Percentiles rank a stretch among this genome's conserved stretches.
These are phyloP conservation scores for Pogona vitticeps DNA, from an alignment of 2,113 vertebrate genomes.

Conservation along the genomic window DNA sequence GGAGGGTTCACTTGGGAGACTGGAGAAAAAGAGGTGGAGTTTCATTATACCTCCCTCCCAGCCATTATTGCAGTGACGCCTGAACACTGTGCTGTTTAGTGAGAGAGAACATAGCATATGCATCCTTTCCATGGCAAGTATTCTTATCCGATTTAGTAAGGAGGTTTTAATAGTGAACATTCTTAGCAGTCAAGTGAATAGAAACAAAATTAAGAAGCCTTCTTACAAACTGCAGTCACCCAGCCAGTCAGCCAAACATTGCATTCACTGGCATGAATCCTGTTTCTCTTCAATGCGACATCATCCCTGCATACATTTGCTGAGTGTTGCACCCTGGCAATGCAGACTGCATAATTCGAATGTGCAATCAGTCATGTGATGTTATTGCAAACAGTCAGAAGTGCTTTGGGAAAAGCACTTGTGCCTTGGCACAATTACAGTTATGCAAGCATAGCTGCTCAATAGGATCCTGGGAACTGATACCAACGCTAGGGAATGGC, in stretches of 20 bases:
- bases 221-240: not conserved
- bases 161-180: not conserved
- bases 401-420: too few relatives aligned
- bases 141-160: not conserved
- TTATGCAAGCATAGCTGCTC: too few relatives aligned
- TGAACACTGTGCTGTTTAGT: conserved; percentile 47
- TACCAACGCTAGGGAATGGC: not conserved
- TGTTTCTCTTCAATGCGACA: too few relatives aligned
- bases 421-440: too few relatives aligned
- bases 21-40: conserved; percentile 62
- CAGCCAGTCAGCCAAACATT: too few relatives aligned
- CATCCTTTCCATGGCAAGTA: not conserved
- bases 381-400: too few relatives aligned
- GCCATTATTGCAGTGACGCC: conserved; percentile 48
- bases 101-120: conserved; percentile 50
- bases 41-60: conserved; percentile 73
- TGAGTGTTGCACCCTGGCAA: too few relatives aligned
- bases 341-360: too few relatives aligned
- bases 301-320: too few relatives aligned
- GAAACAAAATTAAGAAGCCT: not conserved
- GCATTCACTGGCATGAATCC: too few relatives aligned
- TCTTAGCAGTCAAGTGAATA: not conserved
- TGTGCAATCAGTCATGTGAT: too few relatives aligned
- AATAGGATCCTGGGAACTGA: not conserved
- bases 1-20: conserved; percentile 66